A percentile compares a stretch with the other conserved stretches of the same genome.
Evolutionary conservation across 2,888 invertebrate species (phyloP).

Genomic region (Argyra leucocephala): DNA sequence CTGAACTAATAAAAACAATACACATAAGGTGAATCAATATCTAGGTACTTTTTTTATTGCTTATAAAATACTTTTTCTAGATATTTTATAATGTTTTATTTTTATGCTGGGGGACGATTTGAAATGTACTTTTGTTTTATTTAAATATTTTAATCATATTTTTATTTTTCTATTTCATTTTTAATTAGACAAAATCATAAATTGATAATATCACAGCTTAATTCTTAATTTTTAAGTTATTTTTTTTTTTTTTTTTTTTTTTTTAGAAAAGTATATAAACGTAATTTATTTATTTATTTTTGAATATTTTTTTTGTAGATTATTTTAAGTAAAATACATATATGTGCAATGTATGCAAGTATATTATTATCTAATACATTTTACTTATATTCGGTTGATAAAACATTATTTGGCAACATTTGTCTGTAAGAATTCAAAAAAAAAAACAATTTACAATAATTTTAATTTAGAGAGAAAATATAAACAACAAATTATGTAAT

Average conservation of each 20-base stretch:
- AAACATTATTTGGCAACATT: constrained; percentile 7
- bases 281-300: no score
- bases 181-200: not conserved
- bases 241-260: constrained; percentile 9
- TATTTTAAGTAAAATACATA: no score
- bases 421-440: constrained; percentile 9
- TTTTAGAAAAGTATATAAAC: not conserved
- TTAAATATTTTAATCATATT: no score
- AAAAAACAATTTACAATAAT: no score
- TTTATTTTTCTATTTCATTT: not conserved
- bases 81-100: not conserved
- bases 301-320: no score
- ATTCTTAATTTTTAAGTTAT: constrained; percentile 5
- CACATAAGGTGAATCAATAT: no score
- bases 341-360: not conserved
- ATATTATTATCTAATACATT: not conserved
- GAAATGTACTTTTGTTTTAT: not conserved
- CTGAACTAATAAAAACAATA: no score
- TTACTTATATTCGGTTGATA: constrained; percentile 11
- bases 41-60: no score
- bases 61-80: no score
- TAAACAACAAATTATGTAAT: no score
- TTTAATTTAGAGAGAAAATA: no score
- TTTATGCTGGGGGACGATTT: constrained; percentile 9
- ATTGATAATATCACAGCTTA: no score